Evolutionary conservation across 1,140 invertebrate genomes (phyloP).

Genomic region (Platorchestia sp.): DNA sequence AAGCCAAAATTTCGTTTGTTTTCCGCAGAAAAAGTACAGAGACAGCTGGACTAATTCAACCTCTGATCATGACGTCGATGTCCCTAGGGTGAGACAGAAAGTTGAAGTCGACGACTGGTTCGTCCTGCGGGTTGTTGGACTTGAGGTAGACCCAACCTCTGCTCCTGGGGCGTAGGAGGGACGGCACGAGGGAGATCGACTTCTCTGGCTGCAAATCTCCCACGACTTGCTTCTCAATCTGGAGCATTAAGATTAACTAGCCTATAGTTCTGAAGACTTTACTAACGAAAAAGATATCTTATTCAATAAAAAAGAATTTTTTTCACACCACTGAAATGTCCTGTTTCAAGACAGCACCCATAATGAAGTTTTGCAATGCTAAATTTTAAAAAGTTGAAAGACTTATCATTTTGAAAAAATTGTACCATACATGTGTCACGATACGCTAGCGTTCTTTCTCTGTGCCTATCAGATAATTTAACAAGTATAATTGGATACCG

Average conservation of each 20-base stretch:
- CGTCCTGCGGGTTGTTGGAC: conserved; percentile 79
- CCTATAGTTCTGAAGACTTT: not conserved
- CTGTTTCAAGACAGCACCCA: not conserved
- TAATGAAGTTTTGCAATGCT: not conserved
- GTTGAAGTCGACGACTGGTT: conserved; percentile 86
- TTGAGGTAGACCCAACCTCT: conserved; percentile 79
- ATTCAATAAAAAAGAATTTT: too few relatives aligned
- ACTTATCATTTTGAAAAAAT: not conserved
- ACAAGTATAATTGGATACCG: too few relatives aligned
- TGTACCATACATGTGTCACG: not conserved
- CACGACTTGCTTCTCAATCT: not conserved
- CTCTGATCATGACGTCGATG: conserved; percentile 84
- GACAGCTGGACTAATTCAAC: conserved; percentile 69
- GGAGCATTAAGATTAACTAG: not conserved
- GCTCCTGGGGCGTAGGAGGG: conserved; percentile 82
- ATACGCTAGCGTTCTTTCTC: not conserved
- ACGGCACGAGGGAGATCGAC: conserved; percentile 73
- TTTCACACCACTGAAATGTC: too few relatives aligned
- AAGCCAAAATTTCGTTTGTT: not conserved
- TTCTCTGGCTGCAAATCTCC: not conserved
- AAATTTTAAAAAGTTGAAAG: not conserved
- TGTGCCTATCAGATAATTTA: too few relatives aligned
- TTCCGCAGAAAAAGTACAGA: not conserved
- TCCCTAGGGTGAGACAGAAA: conserved; percentile 83
- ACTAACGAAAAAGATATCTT: too few relatives aligned